phyloP scores from a whole-genome alignment of 2,888 invertebrate genomes.

The Phengaris arion region DNA sequence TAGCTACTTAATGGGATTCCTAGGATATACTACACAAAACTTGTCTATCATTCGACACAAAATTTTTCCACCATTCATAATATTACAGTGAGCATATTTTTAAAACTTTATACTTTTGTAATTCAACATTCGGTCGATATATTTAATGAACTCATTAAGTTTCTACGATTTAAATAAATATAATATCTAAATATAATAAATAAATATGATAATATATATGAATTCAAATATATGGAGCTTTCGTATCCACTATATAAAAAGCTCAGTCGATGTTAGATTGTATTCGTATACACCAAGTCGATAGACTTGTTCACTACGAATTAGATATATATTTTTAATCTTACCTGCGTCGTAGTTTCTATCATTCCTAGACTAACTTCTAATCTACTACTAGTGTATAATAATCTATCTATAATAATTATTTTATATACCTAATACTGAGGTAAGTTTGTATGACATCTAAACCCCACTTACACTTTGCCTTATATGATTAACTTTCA shows the following conservation, averaged over 20 bases:
- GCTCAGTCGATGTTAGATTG: slow-evolving; percentile 24
- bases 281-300: background rate
- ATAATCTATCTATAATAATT: slow-evolving; percentile 26
- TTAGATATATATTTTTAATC: background rate
- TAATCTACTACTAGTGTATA: slow-evolving; percentile 1
- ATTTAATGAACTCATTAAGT: slow-evolving; percentile 11
- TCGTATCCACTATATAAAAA: background rate
- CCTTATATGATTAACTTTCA: slow-evolving; percentile 73
- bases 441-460: slow-evolving; percentile 45
- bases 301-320: background rate
- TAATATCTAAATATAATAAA: background rate
- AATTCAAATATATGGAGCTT: background rate
- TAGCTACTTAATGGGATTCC: slow-evolving; percentile 25
- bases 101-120: slow-evolving; percentile 27
- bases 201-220: background rate
- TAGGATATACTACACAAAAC: background rate
- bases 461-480: slow-evolving; percentile 75
- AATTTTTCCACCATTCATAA: background rate
- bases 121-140: background rate
- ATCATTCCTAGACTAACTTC: slow-evolving; percentile 19
- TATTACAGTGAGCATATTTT: background rate
- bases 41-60: background rate
- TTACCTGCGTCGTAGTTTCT: slow-evolving; percentile 6
- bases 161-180: slow-evolving; percentile 23
- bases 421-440: slow-evolving; percentile 33